These are phyloP conservation scores for Drosophila aff. DNA, from an alignment of 1,140 invertebrate species.

Conservation along the genomic window DNA sequence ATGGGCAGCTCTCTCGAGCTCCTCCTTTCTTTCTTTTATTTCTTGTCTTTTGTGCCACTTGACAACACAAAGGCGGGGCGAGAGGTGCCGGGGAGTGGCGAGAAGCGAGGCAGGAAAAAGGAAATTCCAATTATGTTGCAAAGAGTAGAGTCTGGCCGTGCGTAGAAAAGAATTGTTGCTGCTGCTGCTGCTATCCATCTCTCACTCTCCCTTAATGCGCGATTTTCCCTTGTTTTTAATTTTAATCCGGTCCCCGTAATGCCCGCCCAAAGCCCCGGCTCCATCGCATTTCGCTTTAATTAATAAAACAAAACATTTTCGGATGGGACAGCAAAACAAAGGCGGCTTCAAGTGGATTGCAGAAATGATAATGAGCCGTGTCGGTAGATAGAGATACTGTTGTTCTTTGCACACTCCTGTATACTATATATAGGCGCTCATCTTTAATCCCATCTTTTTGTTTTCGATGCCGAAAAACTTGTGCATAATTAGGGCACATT, in stretches of 20 bases:
- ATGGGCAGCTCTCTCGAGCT: slow-evolving; percentile 20
- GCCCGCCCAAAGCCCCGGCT: background rate
- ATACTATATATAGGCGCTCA: slow-evolving; percentile 13
- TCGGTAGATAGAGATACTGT: slow-evolving; percentile 17
- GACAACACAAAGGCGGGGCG: slow-evolving; percentile 25
- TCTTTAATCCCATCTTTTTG: slow-evolving; percentile 15
- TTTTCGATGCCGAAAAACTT: slow-evolving; percentile 60
- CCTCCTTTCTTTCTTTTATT: slow-evolving; percentile 4
- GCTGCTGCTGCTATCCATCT: background rate
- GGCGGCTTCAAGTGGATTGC: slow-evolving; percentile 29
- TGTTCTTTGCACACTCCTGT: background rate
- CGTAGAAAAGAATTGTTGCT: slow-evolving; percentile 79
- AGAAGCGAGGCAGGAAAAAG: slow-evolving; percentile 66
- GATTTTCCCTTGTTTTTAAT: slow-evolving; percentile 62
- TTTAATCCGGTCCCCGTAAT: slow-evolving; percentile 61
- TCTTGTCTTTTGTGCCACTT: slow-evolving; percentile 60
- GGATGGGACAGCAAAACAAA: slow-evolving; percentile 40
- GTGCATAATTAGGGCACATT: slow-evolving; percentile 71
- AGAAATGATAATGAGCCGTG: slow-evolving; percentile 49
- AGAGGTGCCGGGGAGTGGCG: background rate
- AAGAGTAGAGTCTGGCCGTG: slow-evolving; percentile 64
- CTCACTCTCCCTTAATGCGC: slow-evolving; percentile 17
- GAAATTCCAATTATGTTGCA: slow-evolving; percentile 83
- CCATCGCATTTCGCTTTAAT: slow-evolving; percentile 60
- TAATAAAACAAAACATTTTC: slow-evolving; percentile 56